Evolutionary conservation across 2,888 invertebrate species (phyloP), one percentile per base, ranked within the genome.

Genomic region (Orgyia antiqua): DNA sequence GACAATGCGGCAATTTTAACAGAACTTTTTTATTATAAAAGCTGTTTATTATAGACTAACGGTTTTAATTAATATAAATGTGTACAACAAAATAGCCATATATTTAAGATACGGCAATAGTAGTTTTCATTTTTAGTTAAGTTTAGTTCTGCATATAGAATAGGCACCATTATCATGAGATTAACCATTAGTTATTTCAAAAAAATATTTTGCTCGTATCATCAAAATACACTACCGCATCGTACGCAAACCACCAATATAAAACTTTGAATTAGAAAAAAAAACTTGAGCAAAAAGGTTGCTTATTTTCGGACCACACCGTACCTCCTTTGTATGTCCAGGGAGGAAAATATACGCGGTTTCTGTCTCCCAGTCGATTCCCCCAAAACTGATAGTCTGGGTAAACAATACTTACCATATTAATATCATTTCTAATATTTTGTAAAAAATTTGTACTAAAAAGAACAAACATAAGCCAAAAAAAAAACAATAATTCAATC

Each of bases 301-400:
- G 32, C 10, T 42, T 36, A 19, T 20, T 28, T 19, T 31, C 39
- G 55, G 45, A 51, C 42, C 50, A n/a, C 10, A 40, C 40, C 64
- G 55, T 86, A 86, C 87, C 86, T 87, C 74, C 82, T 67, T 60
- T 80, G 77, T 42, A 87, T 83, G 63, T 87, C 86, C 75, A 86
- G 65, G 42, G 86, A 86, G 58, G 86, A 76, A 74, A 86, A 87
- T 54, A 86, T 84, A 61, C 82, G 80, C 47, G 86, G 84, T 74
- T 87, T 84, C 74, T 75, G 83, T 34, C 80, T 76, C 20, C 78
- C 80, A 23, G 74, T 66, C 29, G 82, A 59, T 46, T 83, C 84
- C 33, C 86, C 86, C 69, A 86, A 60, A 75, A 86, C 83, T 54
- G 86, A 86, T 54, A 86, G 63, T 62, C 86, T 86, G 67, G 31